Percentiles rank a stretch among this genome's conserved stretches.
Evolutionary conservation across 1,140 invertebrate genomes (phyloP).

Genomic region (Drosophila ambigua): DNA sequence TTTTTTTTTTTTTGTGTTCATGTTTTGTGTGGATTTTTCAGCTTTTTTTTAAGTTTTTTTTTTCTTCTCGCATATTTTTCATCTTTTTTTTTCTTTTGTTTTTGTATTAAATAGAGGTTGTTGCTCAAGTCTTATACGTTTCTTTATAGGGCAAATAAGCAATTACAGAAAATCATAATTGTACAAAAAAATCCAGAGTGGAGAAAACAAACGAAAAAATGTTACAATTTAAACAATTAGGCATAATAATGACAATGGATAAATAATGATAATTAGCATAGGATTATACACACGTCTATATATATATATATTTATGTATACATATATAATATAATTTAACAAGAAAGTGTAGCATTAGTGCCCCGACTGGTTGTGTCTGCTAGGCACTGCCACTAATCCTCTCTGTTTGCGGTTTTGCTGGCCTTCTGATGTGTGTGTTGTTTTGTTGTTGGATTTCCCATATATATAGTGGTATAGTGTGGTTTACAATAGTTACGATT

Average conservation of each 20-base stretch:
- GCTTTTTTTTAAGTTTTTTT: constrained; percentile 11
- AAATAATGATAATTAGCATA: constrained; percentile 52
- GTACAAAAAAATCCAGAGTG: constrained; percentile 27
- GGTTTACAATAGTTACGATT: constrained; percentile 62
- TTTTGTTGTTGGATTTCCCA: constrained; percentile 5
- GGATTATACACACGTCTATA: too few species aligned
- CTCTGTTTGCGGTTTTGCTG: background rate
- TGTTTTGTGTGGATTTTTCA: constrained; percentile 3
- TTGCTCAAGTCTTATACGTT: constrained; percentile 81
- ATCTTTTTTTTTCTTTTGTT: constrained; percentile 30
- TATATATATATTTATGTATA: too few species aligned
- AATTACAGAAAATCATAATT: constrained; percentile 57
- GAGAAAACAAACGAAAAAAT: constrained; percentile 40
- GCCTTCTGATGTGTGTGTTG: constrained; percentile 11
- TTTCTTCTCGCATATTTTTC: constrained; percentile 16
- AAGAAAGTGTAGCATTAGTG: constrained; percentile 31
- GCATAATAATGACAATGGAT: constrained; percentile 31
- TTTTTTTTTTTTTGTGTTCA: constrained; percentile 12
- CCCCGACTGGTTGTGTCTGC: too few species aligned
- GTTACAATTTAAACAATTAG: too few species aligned
- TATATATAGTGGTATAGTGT: constrained; percentile 24
- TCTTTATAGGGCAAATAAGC: constrained; percentile 78
- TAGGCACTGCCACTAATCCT: constrained; percentile 1
- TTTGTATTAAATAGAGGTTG: constrained; percentile 59
- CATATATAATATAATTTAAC: constrained; percentile 52